Percentiles rank a stretch among this genome's conserved stretches.
Evolutionary conservation across 53 echinoderm and acorn worm species (phyloP).

Genomic region (Astropecten irregularis): DNA sequence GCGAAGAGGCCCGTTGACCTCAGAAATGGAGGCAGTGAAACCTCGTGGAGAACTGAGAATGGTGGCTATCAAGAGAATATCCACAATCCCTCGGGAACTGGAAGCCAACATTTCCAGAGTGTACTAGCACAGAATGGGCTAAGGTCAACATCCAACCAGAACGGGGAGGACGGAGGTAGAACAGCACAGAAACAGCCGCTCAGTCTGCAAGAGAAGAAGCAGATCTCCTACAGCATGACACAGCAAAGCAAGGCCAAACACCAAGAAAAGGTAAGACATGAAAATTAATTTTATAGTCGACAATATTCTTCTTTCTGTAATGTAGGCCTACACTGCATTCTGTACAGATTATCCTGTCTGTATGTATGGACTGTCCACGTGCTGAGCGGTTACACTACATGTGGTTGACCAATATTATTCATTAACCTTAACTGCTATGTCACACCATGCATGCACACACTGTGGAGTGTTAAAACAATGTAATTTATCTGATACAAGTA

Average conservation of each 20-base stretch:
- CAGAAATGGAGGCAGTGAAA: conserved; percentile 4
- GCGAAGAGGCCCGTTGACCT: background rate
- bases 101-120: conserved; percentile 78
- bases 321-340: no score
- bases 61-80: conserved; percentile 17
- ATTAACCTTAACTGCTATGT: no score
- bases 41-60: background rate
- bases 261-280: conserved; percentile 82
- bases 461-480: no score
- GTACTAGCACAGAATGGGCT: conserved; percentile 51
- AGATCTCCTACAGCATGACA: conserved; percentile 90
- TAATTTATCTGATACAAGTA: no score
- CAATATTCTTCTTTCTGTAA: no score
- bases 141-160: conserved; percentile 27
- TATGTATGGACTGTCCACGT: no score
- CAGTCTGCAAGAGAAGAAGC: conserved; percentile 93
- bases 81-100: conserved; percentile 25
- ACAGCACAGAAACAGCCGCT: conserved; percentile 55
- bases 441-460: no score
- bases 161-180: conserved; percentile 27
- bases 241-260: conserved; percentile 97
- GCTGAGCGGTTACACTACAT: no score
- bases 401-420: no score
- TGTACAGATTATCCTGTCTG: no score
- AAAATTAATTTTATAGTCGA: no score